phyloP scores from a whole-genome alignment of 2,888 invertebrate genomes.

The Drosophila quinaria region DNA sequence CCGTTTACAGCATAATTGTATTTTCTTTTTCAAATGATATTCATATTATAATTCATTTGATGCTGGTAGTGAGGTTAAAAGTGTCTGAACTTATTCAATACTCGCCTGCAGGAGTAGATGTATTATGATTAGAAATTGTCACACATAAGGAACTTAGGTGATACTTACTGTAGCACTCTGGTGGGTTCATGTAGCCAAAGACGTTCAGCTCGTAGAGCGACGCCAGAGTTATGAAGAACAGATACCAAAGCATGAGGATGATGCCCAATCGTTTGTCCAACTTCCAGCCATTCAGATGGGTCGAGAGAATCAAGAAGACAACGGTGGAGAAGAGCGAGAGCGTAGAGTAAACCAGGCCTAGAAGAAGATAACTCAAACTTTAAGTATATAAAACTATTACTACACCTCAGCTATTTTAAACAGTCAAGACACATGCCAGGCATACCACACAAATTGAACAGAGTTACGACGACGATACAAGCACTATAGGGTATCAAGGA shows the following conservation, averaged over 20 bases:
- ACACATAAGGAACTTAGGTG: rapidly evolving
- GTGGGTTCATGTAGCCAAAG: conserved; percentile 95
- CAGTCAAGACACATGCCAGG: conserved; percentile 68
- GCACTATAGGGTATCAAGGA: not conserved
- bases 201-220: conserved; percentile 97
- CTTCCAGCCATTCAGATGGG: conserved; percentile 98
- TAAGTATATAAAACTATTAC: conserved; percentile 8
- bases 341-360: conserved; percentile 96
- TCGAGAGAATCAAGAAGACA: conserved; percentile 95
- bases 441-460: conserved; percentile 54
- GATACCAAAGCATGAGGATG: conserved; percentile 96
- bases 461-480: conserved; percentile 46
- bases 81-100: conserved; percentile 57
- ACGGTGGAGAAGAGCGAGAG: conserved; percentile 97
- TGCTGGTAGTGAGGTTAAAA: conserved; percentile 69
- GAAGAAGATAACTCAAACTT: conserved; percentile 20
- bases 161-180: conserved; percentile 86
- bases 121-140: not conserved
- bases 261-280: conserved; percentile 95
- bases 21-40: conserved; percentile 14
- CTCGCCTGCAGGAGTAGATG: conserved; percentile 42
- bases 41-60: conserved; percentile 59
- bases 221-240: conserved; percentile 96
- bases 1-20: not conserved
- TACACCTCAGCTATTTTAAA: conserved; percentile 32